Evolutionary conservation across 2,797 vertebrate species (phyloP).

Genomic region (Salmo trutta): DNA sequence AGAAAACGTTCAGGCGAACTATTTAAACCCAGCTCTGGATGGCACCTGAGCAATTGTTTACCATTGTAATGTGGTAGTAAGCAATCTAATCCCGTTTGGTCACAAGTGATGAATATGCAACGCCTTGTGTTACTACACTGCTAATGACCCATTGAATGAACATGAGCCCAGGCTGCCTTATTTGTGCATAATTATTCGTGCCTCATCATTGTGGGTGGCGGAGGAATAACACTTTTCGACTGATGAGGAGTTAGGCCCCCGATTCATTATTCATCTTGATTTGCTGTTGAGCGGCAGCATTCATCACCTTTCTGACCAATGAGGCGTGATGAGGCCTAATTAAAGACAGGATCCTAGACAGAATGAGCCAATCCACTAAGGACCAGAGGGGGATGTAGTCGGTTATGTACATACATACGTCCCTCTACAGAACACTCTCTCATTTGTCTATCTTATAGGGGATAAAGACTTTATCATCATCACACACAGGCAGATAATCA

Average conservation of each 20-base stretch:
- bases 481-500: background rate
- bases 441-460: constrained; percentile 57
- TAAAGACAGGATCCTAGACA: constrained; percentile 85
- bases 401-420: constrained; percentile 65
- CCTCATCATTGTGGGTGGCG: constrained; percentile 57
- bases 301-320: constrained; percentile 86
- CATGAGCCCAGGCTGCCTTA: constrained; percentile 63
- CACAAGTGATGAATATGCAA: constrained; percentile 60
- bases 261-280: constrained; percentile 74
- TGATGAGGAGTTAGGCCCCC: constrained; percentile 58
- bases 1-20: background rate
- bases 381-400: constrained; percentile 76
- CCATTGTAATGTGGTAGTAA: background rate
- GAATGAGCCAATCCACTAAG: constrained; percentile 75
- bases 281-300: constrained; percentile 72
- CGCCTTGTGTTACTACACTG: constrained; percentile 59
- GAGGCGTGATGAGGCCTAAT: constrained; percentile 84
- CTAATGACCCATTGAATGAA: constrained; percentile 61
- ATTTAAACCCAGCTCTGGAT: background rate
- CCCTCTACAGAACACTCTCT: constrained; percentile 68
- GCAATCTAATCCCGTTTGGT: constrained; percentile 54
- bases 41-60: background rate
- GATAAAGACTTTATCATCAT: constrained; percentile 17
- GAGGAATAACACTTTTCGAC: constrained; percentile 58
- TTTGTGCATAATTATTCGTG: constrained; percentile 49